Evolutionary conservation across 2,113 vertebrate species (phyloP).

Genomic region (Pao palembangensis): DNA sequence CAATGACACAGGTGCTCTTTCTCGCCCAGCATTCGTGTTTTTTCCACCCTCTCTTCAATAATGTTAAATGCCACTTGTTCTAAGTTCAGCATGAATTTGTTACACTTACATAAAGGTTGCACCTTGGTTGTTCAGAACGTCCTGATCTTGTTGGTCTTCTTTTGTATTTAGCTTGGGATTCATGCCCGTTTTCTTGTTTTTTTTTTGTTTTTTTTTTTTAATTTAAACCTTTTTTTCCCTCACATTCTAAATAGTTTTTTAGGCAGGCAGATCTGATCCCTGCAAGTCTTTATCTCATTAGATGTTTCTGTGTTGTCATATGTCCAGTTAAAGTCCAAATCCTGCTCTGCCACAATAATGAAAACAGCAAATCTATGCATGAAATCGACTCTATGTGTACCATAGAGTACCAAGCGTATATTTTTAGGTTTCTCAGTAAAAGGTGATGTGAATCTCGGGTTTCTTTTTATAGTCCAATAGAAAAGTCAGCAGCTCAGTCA

Average conservation of each 20-base stretch:
- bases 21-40: slow-evolving; percentile 39
- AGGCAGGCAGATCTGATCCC: neutral
- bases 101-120: slow-evolving; percentile 24
- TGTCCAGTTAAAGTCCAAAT: neutral
- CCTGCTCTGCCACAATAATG: neutral
- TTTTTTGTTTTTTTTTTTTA: neutral
- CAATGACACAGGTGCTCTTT: slow-evolving; percentile 79
- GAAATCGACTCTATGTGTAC: neutral
- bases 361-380: neutral
- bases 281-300: neutral
- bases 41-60: slow-evolving; percentile 47
- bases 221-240: neutral
- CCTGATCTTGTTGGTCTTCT: slow-evolving; percentile 15
- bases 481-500: slow-evolving; percentile 27
- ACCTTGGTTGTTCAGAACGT: slow-evolving; percentile 27
- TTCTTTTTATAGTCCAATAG: neutral
- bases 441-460: neutral
- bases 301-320: neutral
- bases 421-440: neutral
- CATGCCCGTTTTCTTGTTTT: neutral
- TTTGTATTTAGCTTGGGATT: neutral
- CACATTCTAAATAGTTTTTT: neutral
- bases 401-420: neutral
- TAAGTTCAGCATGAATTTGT: slow-evolving; percentile 55
- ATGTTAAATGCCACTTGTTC: slow-evolving; percentile 64